Evolutionary conservation across 2,797 vertebrate species (phyloP).

Genomic region (Fistularia tabacaria): DNA sequence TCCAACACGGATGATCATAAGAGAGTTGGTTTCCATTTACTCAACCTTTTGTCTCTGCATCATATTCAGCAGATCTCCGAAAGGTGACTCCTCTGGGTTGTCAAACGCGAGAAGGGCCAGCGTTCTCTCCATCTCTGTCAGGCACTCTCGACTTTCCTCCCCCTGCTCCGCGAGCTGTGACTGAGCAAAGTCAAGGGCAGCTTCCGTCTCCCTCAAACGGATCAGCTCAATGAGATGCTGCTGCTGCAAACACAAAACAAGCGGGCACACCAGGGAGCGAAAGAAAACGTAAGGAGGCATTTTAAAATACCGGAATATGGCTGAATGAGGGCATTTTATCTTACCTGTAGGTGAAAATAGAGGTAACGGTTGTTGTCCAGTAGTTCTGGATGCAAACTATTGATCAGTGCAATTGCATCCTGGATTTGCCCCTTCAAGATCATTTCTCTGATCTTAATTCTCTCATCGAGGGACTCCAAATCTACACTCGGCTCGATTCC

Average conservation of each 20-base stretch:
- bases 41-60: slow-evolving; percentile 97
- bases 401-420: slow-evolving; percentile 94
- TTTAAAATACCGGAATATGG: too few relatives aligned
- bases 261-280: slow-evolving; percentile 2
- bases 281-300: neutral
- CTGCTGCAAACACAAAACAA: slow-evolving; percentile 73
- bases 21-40: neutral
- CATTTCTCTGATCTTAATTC: slow-evolving; percentile 98
- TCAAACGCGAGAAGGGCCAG: slow-evolving; percentile 94
- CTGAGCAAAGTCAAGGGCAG: slow-evolving; percentile 96
- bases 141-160: slow-evolving; percentile 94
- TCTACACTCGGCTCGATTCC: slow-evolving; percentile 97
- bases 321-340: neutral
- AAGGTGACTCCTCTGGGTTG: slow-evolving; percentile 95
- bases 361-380: slow-evolving; percentile 97
- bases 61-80: slow-evolving; percentile 96
- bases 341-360: slow-evolving; percentile 96
- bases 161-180: slow-evolving; percentile 97
- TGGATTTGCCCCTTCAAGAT: slow-evolving; percentile 97
- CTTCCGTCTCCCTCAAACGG: slow-evolving; percentile 94
- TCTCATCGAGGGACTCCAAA: slow-evolving; percentile 92
- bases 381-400: slow-evolving; percentile 94
- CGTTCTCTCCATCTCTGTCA: slow-evolving; percentile 97
- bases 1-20: neutral
- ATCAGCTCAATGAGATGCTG: slow-evolving; percentile 98